Percentiles rank a stretch among this genome's conserved stretches.
Conservation (phyloP, 2,888 invertebrate genomes). For the Dasypogon diadema region DNA sequence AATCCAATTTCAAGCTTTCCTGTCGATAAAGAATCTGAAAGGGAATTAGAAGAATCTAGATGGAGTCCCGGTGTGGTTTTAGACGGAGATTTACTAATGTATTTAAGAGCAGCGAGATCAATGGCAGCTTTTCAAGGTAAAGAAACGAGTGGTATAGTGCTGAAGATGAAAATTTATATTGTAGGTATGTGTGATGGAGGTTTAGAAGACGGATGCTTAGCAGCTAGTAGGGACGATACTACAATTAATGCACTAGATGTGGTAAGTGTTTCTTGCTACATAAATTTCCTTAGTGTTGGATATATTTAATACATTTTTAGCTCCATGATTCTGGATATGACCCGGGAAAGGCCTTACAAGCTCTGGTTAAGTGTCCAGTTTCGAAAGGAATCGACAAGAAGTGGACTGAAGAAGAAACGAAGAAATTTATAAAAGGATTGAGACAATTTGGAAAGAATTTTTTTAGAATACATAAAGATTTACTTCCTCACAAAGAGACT, state of each 20-base stretch:
- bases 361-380: slow-evolving; percentile 96
- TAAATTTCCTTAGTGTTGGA: not conserved
- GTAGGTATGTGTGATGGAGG: slow-evolving; percentile 97
- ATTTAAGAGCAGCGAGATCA: slow-evolving; percentile 94
- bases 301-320: slow-evolving; percentile 68
- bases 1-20: slow-evolving; percentile 70
- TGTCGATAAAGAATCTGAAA: slow-evolving; percentile 69
- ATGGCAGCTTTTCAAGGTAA: slow-evolving; percentile 94
- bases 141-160: not conserved
- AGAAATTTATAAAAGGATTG: slow-evolving; percentile 98
- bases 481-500: slow-evolving; percentile 96
- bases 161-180: not conserved
- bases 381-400: slow-evolving; percentile 97
- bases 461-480: slow-evolving; percentile 95
- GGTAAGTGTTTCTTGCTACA: slow-evolving; percentile 69
- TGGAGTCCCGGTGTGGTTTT: slow-evolving; percentile 95
- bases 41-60: slow-evolving; percentile 83
- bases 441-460: slow-evolving; percentile 99
- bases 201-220: slow-evolving; percentile 96
- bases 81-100: slow-evolving; percentile 97
- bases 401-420: slow-evolving; percentile 98
- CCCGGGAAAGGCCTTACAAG: slow-evolving; percentile 95
- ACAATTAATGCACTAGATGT: slow-evolving; percentile 97
- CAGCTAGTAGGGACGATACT: slow-evolving; percentile 96
- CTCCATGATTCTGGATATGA: slow-evolving; percentile 97